Conservation (phyloP, 2,888 invertebrate genomes). For the Phragmatobia fuliginosa region DNA sequence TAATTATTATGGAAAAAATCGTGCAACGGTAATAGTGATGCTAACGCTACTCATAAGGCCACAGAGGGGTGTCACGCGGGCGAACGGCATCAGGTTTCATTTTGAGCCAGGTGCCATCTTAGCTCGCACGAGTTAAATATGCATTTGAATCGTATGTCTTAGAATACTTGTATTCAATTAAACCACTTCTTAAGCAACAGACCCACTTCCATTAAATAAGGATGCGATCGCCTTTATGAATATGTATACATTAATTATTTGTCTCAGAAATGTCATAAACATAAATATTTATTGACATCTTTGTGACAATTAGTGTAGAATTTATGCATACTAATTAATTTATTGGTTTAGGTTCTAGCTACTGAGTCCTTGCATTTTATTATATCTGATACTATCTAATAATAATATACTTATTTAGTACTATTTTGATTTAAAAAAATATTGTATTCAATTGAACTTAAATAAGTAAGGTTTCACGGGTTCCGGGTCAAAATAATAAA, state of each 20-base stretch:
- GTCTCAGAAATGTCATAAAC: slow-evolving; percentile 37
- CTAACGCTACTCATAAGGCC: too few relatives aligned
- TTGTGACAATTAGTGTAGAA: slow-evolving; percentile 29
- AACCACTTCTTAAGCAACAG: not conserved
- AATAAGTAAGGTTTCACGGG: not conserved
- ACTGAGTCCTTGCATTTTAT: slow-evolving; percentile 33
- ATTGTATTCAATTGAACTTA: slow-evolving; percentile 7
- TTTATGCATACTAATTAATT: slow-evolving; percentile 34
- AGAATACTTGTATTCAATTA: not conserved
- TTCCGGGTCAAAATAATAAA: slow-evolving; percentile 5
- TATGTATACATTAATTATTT: slow-evolving; percentile 1
- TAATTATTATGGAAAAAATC: too few relatives aligned
- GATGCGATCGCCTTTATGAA: slow-evolving; percentile 6
- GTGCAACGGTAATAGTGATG: too few relatives aligned
- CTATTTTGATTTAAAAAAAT: not conserved
- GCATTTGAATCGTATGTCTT: not conserved
- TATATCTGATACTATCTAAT: slow-evolving; percentile 2
- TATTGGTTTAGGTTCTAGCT: slow-evolving; percentile 30
- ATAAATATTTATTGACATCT: slow-evolving; percentile 39
- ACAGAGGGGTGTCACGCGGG: too few relatives aligned
- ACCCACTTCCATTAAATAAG: not conserved
- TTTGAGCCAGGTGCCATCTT: too few relatives aligned
- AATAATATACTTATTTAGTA: too few relatives aligned
- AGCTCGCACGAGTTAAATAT: too few relatives aligned
- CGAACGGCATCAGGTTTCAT: too few relatives aligned